Percentiles rank a stretch among this genome's conserved stretches.
Conservation (phyloP, 2,888 invertebrate genomes). For the Dynastes grantii region DNA sequence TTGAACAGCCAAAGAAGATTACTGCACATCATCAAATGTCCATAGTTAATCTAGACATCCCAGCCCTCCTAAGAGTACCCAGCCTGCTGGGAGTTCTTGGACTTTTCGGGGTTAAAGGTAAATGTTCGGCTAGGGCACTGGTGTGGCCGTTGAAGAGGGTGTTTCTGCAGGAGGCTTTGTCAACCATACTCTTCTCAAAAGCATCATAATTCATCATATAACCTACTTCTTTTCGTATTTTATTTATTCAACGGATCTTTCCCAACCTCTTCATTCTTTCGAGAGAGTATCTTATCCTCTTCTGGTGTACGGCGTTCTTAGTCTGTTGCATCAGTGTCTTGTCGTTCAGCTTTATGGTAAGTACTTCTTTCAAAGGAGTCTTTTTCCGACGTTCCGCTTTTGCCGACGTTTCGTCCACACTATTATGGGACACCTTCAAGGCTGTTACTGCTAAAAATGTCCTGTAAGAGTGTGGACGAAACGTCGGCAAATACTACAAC, state of each 20-base stretch:
- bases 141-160: slow-evolving; percentile 42
- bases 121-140: slow-evolving; percentile 37
- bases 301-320: slow-evolving; percentile 3
- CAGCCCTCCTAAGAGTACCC: neutral
- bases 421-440: no score
- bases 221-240: slow-evolving; percentile 26
- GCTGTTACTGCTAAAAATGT: no score
- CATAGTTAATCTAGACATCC: slow-evolving; percentile 29
- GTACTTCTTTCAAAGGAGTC: neutral
- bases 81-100: slow-evolving; percentile 22
- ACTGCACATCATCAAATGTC: slow-evolving; percentile 19
- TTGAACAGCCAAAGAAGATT: neutral
- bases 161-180: slow-evolving; percentile 51
- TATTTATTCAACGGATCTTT: slow-evolving; percentile 52
- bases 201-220: slow-evolving; percentile 45
- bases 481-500: no score
- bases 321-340: slow-evolving; percentile 7
- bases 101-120: slow-evolving; percentile 46
- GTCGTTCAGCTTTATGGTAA: slow-evolving; percentile 29
- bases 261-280: slow-evolving; percentile 52
- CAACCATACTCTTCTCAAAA: slow-evolving; percentile 52
- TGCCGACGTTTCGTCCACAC: no score
- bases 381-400: no score
- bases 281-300: slow-evolving; percentile 41
- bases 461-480: no score